Evolutionary conservation across 2,797 vertebrate genomes (phyloP).

Genomic region (Sphaeramia orbicularis): DNA sequence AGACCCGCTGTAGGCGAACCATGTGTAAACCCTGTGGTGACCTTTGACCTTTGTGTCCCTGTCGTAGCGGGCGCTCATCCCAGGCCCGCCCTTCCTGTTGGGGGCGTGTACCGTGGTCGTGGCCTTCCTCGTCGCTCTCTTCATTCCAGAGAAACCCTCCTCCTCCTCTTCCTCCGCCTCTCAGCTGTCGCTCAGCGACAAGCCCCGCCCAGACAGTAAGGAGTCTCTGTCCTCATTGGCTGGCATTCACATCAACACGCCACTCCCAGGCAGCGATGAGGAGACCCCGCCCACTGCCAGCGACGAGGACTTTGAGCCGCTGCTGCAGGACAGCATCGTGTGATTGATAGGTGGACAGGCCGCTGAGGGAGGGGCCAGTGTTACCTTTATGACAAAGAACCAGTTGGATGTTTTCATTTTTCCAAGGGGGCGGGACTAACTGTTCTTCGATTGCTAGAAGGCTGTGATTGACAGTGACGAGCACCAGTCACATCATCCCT

Average conservation of each 20-base stretch:
- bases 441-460: constrained; percentile 46
- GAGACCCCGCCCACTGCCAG: constrained; percentile 86
- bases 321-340: constrained; percentile 92
- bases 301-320: constrained; percentile 92
- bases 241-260: constrained; percentile 83
- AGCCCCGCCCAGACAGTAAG: constrained; percentile 84
- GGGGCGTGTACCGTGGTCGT: constrained; percentile 92
- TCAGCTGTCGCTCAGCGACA: constrained; percentile 69
- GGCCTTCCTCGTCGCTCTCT: constrained; percentile 94
- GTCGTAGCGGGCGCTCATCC: constrained; percentile 85
- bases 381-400: constrained; percentile 19
- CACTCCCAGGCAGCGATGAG: constrained; percentile 88
- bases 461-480: constrained; percentile 6
- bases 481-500: constrained; percentile 11
- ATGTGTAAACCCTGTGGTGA: too few species aligned
- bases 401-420: neutral
- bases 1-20: too few species aligned
- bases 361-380: neutral
- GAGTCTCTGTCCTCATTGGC: constrained; percentile 81
- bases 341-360: constrained; percentile 76
- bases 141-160: constrained; percentile 90
- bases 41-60: constrained; percentile 3
- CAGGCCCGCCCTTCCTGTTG: constrained; percentile 94
- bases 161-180: constrained; percentile 43
- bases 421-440: too few species aligned